Conservation (phyloP, 2,888 invertebrate species). For the Steinernema carpocapsae region DNA sequence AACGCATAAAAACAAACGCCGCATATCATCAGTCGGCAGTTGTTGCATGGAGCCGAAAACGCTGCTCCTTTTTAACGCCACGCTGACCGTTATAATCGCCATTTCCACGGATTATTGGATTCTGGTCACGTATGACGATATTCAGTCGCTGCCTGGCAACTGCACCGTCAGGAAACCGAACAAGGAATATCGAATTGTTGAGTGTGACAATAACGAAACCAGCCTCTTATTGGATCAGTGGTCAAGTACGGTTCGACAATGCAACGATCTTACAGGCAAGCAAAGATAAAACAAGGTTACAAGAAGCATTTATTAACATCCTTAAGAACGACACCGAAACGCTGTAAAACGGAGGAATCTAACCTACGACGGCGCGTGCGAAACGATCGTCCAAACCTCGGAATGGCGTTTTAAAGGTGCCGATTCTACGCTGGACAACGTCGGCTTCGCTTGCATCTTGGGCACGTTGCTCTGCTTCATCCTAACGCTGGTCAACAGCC, state of each 20-base stretch:
- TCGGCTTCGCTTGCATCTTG: constrained; percentile 21
- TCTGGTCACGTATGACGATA: constrained; percentile 38
- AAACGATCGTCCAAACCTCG: background rate
- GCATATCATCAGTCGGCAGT: too few relatives aligned
- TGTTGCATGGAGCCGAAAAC: constrained; percentile 45
- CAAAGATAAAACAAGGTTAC: constrained; percentile 19
- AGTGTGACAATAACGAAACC: constrained; percentile 43
- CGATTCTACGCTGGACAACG: background rate
- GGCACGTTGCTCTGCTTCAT: constrained; percentile 12
- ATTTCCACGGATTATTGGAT: constrained; percentile 52
- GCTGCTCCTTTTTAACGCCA: constrained; percentile 45
- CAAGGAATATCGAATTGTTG: constrained; percentile 20
- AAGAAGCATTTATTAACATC: constrained; percentile 8
- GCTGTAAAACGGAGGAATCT: constrained; percentile 11
- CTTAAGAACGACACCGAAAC: constrained; percentile 26
- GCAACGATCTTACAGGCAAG: constrained; percentile 52
- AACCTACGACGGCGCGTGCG: background rate
- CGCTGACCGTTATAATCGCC: constrained; percentile 46
- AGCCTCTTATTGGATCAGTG: constrained; percentile 47
- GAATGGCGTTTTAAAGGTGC: constrained; percentile 9
- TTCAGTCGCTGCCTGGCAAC: background rate
- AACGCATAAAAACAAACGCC: constrained; percentile 34
- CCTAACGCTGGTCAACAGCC: constrained; percentile 5
- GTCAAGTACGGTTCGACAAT: constrained; percentile 47
- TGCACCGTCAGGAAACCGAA: background rate